A percentile compares a stretch with the other conserved stretches of the same genome.
These are phyloP conservation scores for Orius insidiosus DNA, from an alignment of 1,140 invertebrate genomes.

Conservation along the genomic window DNA sequence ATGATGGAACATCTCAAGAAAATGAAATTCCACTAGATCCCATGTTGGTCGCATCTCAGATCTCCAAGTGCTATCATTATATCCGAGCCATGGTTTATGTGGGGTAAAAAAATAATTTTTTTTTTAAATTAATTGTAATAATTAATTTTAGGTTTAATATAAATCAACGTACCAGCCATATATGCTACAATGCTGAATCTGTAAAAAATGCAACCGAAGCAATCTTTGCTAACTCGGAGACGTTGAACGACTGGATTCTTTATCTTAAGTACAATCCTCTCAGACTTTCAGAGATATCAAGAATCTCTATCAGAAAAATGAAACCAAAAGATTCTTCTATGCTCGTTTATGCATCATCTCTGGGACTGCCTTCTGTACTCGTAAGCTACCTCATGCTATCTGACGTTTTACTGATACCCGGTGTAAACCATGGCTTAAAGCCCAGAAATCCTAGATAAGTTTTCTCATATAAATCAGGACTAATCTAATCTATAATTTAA, in stretches of 20 bases:
- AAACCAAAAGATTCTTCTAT: not conserved
- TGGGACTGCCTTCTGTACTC: constrained; percentile 6
- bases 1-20: constrained; percentile 24
- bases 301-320: constrained; percentile 25
- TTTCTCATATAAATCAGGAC: too few species aligned
- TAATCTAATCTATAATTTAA: too few species aligned
- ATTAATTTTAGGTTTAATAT: constrained; percentile 8
- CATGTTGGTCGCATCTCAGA: not conserved
- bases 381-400: constrained; percentile 7
- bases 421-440: too few species aligned
- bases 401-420: not conserved
- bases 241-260: constrained; percentile 21
- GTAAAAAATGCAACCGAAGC: constrained; percentile 20
- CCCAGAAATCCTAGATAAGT: too few species aligned
- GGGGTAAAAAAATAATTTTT: constrained; percentile 17
- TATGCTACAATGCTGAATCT: not conserved
- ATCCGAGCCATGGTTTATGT: constrained; percentile 24
- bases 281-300: constrained; percentile 27
- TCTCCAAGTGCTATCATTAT: constrained; percentile 16
- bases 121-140: constrained; percentile 11
- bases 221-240: constrained; percentile 21
- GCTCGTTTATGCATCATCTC: not conserved
- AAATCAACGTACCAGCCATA: constrained; percentile 11
- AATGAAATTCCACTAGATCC: constrained; percentile 10
- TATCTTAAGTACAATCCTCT: constrained; percentile 27